phyloP scores from a whole-genome alignment of 2,797 vertebrate species.

The Aplochiton taeniatus region DNA sequence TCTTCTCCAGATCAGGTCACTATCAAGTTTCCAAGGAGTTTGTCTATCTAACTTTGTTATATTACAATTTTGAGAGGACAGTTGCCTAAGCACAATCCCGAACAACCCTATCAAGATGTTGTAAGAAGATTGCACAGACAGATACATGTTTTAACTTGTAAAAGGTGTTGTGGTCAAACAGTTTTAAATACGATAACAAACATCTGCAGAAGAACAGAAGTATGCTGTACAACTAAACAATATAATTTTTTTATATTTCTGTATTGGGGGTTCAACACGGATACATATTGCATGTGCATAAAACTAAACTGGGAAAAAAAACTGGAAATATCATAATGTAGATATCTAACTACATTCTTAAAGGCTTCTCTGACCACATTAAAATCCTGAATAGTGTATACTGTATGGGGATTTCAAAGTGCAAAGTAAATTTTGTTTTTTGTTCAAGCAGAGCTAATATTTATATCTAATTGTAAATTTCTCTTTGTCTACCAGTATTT shows the following conservation, averaged over 20 bases:
- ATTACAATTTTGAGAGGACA: too few species aligned
- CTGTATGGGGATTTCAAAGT: slow-evolving; percentile 47
- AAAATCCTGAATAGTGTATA: slow-evolving; percentile 40
- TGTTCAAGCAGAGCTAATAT: slow-evolving; percentile 66
- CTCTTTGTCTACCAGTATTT: slow-evolving; percentile 9
- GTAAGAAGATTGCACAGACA: too few species aligned
- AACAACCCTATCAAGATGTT: too few species aligned
- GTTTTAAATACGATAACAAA: slow-evolving; percentile 66
- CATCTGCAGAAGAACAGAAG: slow-evolving; percentile 43
- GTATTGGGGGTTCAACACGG: slow-evolving; percentile 10
- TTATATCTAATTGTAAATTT: slow-evolving; percentile 55
- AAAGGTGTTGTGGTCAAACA: too few species aligned
- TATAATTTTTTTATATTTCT: too few species aligned
- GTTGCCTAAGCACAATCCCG: too few species aligned
- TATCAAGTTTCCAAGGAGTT: too few species aligned
- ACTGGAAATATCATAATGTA: slow-evolving; percentile 67
- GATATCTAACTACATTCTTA: slow-evolving; percentile 50
- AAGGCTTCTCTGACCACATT: slow-evolving; percentile 21
- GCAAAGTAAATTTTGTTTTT: slow-evolving; percentile 47
- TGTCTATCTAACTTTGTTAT: too few species aligned
- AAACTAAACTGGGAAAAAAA: slow-evolving; percentile 70
- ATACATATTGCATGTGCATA: slow-evolving; percentile 28
- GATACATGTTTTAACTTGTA: too few species aligned
- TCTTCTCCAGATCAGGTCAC: too few species aligned
- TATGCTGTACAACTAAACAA: background rate